Evolutionary conservation across 2,888 invertebrate species (phyloP), one percentile per base, ranked within the genome.

Genomic region (Corbicula japonica): DNA sequence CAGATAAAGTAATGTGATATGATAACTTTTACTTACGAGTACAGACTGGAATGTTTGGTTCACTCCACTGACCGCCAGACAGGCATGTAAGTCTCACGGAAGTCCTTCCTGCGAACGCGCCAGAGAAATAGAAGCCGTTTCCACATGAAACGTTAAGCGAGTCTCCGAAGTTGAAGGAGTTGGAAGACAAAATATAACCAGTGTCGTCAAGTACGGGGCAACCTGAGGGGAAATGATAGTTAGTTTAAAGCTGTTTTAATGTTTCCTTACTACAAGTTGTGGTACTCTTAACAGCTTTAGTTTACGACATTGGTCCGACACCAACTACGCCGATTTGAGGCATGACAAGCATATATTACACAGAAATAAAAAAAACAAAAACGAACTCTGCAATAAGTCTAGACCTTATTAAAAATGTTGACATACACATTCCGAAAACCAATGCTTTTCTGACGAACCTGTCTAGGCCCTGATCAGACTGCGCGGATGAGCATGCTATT

Each of bases 31-130:
- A 82, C 85, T 80, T 80, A 87, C 87, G 83, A 35, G 62, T 52
- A 78, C 87, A 87, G 1, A 35, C 38, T 26, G 87, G 85, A 5
- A 83, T 18, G 21, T 60, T 41, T 21, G 63, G 6, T 18, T 63
- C 65, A 34, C 83, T 80, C 87, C 87, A 90, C 1, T 34, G 26
- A 1, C 89, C 90, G 1, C 84, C 89, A n/a, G 61, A 30, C 38
- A 44, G 34, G 76, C 90, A 90, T 12, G 63, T 76, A 23, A 90
- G 48, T 1, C 58, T 61, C n/a, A 90, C 79, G 10, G 68, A 70
- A 10, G 61, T 46, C 48, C 63, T 26, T 8, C 78, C 78, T 1
- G 30, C 21, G 62, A 83, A 83, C 2, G 71, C 66, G 0, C 73
- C 81, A 8, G 76, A 65, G 32, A 90, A 89, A 6, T 74, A 73